phyloP scores from a whole-genome alignment of 1,140 invertebrate genomes.

The Anadara kagoshimensis region DNA sequence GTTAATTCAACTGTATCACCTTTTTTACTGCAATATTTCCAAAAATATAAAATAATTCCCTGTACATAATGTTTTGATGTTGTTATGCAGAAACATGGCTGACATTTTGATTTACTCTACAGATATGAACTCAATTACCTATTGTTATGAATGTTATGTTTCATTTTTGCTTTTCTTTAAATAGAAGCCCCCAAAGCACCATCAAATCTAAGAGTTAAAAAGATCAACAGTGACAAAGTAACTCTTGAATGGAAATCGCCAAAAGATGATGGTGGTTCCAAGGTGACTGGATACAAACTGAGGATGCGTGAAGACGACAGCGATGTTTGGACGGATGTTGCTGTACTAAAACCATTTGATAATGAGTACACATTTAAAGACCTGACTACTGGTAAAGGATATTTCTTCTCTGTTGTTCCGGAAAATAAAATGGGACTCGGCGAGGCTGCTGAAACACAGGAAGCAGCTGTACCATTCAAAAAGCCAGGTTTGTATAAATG shows the following conservation, averaged over 20 bases:
- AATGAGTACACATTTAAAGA: slow-evolving; percentile 89
- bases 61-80: no score
- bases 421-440: slow-evolving; percentile 95
- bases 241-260: slow-evolving; percentile 93
- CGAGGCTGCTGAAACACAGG: slow-evolving; percentile 91
- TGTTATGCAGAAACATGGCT: no score
- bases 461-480: slow-evolving; percentile 79
- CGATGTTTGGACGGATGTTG: slow-evolving; percentile 88
- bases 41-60: no score
- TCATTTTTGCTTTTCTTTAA: no score
- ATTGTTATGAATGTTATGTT: neutral
- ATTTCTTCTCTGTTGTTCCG: slow-evolving; percentile 96
- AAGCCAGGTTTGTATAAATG: slow-evolving; percentile 51
- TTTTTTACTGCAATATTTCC: no score
- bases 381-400: slow-evolving; percentile 93
- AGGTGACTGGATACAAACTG: slow-evolving; percentile 96
- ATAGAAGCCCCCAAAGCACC: slow-evolving; percentile 75
- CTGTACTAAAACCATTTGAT: slow-evolving; percentile 85
- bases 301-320: slow-evolving; percentile 88
- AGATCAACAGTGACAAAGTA: slow-evolving; percentile 94
- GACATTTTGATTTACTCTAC: neutral
- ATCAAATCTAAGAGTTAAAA: slow-evolving; percentile 84
- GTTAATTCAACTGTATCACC: no score
- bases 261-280: slow-evolving; percentile 88
- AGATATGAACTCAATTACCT: neutral